phyloP scores from a whole-genome alignment of 35 echinoderm and acorn worm species.

The Ophioderma brevispina region DNA sequence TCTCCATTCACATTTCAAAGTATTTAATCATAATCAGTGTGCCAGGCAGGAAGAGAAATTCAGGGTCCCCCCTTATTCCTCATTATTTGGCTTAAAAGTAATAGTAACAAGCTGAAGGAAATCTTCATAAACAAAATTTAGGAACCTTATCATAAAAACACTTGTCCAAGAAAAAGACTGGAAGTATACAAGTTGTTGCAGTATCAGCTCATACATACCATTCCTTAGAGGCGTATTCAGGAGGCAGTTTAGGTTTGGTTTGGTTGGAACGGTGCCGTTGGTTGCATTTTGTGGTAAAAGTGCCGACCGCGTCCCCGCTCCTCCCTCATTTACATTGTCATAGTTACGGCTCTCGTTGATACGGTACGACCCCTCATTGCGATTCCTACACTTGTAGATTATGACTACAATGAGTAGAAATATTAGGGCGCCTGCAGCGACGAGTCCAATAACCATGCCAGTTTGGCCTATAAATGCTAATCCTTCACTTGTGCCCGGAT shows the following conservation, averaged over 20 bases:
- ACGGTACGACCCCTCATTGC: conserved; percentile 96
- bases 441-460: conserved; percentile 78
- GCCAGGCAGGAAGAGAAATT: background rate
- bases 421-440: conserved; percentile 70
- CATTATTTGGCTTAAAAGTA: background rate
- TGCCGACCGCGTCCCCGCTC: conserved; percentile 70
- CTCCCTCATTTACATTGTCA: conserved; percentile 29
- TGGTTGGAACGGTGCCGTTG: conserved; percentile 83
- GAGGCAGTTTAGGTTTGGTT: conserved; percentile 90
- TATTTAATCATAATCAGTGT: background rate
- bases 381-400: conserved; percentile 94
- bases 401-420: conserved; percentile 76
- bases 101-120: background rate
- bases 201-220: conserved; percentile 80
- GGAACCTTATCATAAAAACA: background rate
- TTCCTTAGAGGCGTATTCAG: conserved; percentile 95
- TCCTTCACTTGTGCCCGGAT: conserved; percentile 2
- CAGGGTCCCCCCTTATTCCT: background rate
- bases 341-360: conserved; percentile 99
- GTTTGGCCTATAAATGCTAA: conserved; percentile 81
- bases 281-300: conserved; percentile 72
- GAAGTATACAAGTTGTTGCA: conserved; percentile 1
- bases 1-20: background rate
- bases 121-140: background rate
- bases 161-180: conserved; percentile 13